A percentile compares a stretch with the other conserved stretches of the same genome.
Conservation (phyloP, 2,113 vertebrate genomes). For the Oncorhynchus kisutch region DNA sequence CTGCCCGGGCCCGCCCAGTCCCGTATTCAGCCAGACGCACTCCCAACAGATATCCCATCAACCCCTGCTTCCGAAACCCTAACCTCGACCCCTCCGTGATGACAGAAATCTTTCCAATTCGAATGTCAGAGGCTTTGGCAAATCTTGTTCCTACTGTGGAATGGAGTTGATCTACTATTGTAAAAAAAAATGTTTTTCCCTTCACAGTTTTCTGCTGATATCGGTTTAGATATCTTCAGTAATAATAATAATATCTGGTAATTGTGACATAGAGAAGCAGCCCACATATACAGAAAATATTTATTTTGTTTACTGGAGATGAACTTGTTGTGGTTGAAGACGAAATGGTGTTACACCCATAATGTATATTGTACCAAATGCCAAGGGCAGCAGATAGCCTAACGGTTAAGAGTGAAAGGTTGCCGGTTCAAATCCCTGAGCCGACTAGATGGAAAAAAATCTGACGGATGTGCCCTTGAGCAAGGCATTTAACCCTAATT, state of each 20-base stretch:
- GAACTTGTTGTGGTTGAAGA: conserved; percentile 36
- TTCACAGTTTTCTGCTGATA: neutral
- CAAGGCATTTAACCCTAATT: no score
- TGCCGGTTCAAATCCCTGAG: neutral
- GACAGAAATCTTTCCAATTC: neutral
- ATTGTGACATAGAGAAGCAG: conserved; percentile 39
- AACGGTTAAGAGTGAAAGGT: no score
- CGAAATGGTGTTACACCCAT: conserved; percentile 1
- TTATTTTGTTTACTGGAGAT: conserved; percentile 63
- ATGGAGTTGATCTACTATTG: conserved; percentile 20
- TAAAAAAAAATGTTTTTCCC: conserved; percentile 21
- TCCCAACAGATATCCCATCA: neutral
- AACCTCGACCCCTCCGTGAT: neutral
- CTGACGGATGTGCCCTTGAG: neutral
- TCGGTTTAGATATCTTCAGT: conserved; percentile 14
- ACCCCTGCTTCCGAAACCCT: neutral
- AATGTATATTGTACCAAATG: neutral
- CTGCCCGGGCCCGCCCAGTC: conserved; percentile 31
- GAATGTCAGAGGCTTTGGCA: conserved; percentile 20
- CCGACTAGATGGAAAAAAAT: no score
- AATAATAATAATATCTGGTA: conserved; percentile 23
- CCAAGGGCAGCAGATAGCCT: neutral
- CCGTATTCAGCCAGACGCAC: conserved; percentile 34
- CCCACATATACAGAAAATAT: conserved; percentile 45
- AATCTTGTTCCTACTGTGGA: conserved; percentile 21